A percentile compares a stretch with the other conserved stretches of the same genome.
Evolutionary conservation across 1,140 invertebrate genomes (phyloP).

Genomic region (Drosophila suzukii): DNA sequence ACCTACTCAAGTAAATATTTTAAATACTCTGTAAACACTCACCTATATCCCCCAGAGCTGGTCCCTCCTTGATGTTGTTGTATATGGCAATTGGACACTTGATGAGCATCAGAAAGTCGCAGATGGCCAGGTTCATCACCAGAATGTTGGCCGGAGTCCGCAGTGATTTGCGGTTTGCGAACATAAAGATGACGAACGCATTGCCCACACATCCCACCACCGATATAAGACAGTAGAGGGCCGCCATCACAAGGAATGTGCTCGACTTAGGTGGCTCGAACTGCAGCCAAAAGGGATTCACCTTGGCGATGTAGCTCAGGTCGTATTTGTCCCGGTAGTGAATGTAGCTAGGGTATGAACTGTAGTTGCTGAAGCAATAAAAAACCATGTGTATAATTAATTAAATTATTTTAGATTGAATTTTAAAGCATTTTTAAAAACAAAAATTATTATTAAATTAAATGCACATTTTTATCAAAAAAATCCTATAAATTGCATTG

Average conservation of each 20-base stretch:
- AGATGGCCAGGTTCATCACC: constrained; percentile 91
- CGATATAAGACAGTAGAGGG: constrained; percentile 87
- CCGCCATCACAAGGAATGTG: constrained; percentile 86
- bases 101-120: constrained; percentile 89
- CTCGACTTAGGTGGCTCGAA: constrained; percentile 85
- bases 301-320: constrained; percentile 86
- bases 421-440: too few relatives aligned
- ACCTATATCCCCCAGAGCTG: constrained; percentile 89
- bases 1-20: neutral
- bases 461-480: too few relatives aligned
- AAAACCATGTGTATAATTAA: neutral
- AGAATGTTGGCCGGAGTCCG: constrained; percentile 91
- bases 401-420: neutral
- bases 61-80: constrained; percentile 89
- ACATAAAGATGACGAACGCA: constrained; percentile 86
- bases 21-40: constrained; percentile 39
- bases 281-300: constrained; percentile 89
- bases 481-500: too few relatives aligned
- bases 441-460: too few relatives aligned
- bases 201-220: constrained; percentile 88
- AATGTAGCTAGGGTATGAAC: constrained; percentile 70
- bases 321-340: constrained; percentile 78
- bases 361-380: constrained; percentile 33
- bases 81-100: constrained; percentile 90
- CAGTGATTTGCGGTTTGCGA: constrained; percentile 88